Conservation (phyloP, 2,797 vertebrate genomes). For the Pagetopsis macropterus region DNA sequence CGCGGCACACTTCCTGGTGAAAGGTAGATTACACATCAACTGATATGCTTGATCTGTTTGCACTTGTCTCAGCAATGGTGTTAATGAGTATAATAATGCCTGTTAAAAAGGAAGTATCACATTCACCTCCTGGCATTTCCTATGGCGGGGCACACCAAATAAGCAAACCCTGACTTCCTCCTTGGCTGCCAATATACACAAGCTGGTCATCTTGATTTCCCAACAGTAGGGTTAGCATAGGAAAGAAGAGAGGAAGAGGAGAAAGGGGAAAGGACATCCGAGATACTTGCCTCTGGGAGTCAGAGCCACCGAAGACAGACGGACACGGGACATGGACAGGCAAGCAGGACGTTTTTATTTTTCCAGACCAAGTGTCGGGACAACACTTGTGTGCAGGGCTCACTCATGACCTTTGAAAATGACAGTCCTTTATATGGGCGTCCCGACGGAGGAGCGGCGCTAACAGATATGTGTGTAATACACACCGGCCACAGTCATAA, state of each 20-base stretch:
- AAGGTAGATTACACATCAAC: conserved; percentile 43
- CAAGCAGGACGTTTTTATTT: conserved; percentile 63
- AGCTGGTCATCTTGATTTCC: conserved; percentile 48
- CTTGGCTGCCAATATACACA: conserved; percentile 50
- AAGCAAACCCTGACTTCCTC: conserved; percentile 54
- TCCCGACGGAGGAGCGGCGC: conserved; percentile 77
- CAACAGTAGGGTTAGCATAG: conserved; percentile 31
- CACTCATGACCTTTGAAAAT: conserved; percentile 86
- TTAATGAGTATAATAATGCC: conserved; percentile 55
- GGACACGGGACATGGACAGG: conserved; percentile 65
- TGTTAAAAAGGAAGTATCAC: conserved; percentile 42
- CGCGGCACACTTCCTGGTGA: conserved; percentile 32
- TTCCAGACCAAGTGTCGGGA: conserved; percentile 81
- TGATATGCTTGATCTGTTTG: conserved; percentile 41
- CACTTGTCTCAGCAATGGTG: conserved; percentile 27
- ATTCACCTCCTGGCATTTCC: conserved; percentile 42
- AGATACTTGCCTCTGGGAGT: conserved; percentile 58
- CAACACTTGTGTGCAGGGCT: conserved; percentile 86
- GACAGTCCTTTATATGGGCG: conserved; percentile 85
- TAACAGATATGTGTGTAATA: conserved; percentile 85
- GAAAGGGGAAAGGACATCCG: conserved; percentile 59
- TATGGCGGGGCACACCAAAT: conserved; percentile 23
- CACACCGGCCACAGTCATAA: conserved; percentile 85
- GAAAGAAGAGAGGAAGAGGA: conserved; percentile 47
- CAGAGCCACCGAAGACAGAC: conserved; percentile 56